Conservation (phyloP, 2,797 vertebrate genomes). For the Esox lucius region DNA sequence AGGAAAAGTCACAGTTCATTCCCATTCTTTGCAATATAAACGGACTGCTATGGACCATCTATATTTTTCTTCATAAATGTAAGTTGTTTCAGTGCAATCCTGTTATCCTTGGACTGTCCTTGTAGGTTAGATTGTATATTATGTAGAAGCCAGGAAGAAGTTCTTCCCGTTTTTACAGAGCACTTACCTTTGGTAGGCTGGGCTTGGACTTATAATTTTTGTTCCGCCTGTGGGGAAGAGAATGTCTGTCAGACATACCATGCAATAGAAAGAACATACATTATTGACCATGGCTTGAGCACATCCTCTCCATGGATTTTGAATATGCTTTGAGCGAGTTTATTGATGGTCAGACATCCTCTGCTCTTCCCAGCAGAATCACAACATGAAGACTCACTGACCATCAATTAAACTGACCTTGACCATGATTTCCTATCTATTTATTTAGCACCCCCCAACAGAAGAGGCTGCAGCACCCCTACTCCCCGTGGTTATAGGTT, state of each 20-base stretch:
- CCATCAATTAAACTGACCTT: neutral
- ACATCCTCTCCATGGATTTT: neutral
- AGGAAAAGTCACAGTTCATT: neutral
- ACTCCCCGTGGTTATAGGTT: no score
- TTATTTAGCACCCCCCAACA: no score
- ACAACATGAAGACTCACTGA: neutral
- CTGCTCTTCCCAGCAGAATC: neutral
- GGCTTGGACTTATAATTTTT: slow-evolving; percentile 89
- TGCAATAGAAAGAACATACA: neutral
- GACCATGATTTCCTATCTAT: no score
- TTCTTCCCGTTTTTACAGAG: neutral
- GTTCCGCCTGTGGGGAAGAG: slow-evolving; percentile 81
- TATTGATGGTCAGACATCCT: neutral
- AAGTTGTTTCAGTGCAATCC: neutral
- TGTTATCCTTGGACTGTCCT: neutral
- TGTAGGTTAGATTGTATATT: neutral
- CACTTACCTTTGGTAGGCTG: slow-evolving; percentile 89
- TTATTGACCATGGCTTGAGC: neutral
- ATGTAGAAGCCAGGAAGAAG: neutral
- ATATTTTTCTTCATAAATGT: neutral
- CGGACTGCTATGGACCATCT: neutral
- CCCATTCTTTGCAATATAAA: neutral
- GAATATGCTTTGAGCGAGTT: neutral
- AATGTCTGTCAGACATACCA: neutral
- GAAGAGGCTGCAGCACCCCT: no score